Evolutionary conservation across 2,888 invertebrate species (phyloP), one percentile per base, ranked within the genome.

Genomic region (Zygaena filipendulae): DNA sequence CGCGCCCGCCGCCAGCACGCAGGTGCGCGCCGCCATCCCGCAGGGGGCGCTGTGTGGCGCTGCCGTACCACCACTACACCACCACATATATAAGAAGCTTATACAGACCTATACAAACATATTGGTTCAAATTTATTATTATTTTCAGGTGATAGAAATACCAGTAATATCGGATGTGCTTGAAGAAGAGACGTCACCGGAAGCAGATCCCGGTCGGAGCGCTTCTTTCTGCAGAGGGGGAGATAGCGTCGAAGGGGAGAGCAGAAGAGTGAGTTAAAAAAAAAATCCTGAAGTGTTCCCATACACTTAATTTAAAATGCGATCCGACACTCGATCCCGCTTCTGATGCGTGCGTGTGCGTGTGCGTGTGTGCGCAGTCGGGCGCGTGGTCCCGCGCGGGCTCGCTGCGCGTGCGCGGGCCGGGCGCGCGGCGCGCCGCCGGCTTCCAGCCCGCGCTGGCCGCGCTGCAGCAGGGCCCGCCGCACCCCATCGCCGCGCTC

Each of bases 391-490:
- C 39, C 32, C 48, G 48, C 23, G 36, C 34, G 16, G 45, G 45
- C 21, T 44, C 39, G 28, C 33, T 40, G 31, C 37, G 67, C 51
- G 66, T 71, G 38, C 75, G 72, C 43, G 70, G 77, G 33, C 60
- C 80, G 40, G 66, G 70, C 44, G 55, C 68, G 59, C 92, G 95
- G 59, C 90, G 96, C 70, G 87, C 91, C 21, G 84, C 97, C n/a
- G 99, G 98, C 43, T 99, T 96, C 84, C 97, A 98, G 83, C 93
- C 96, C 25, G 91, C 95, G 57, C 83, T 99, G 42, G 92, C 97
- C 45, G 97, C 97, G 71, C 82, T 97, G 57, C 93, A 97, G 52
- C 90, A 88, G 27, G 91, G 91, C 80, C 88, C 74, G 86, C 91
- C 52, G 88, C 96, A 48, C 88, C 91, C 69, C 64, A 88, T 98